Base-by-base conservation (phyloP, 2,888 invertebrate species). In the Melieria omissa region DNA sequence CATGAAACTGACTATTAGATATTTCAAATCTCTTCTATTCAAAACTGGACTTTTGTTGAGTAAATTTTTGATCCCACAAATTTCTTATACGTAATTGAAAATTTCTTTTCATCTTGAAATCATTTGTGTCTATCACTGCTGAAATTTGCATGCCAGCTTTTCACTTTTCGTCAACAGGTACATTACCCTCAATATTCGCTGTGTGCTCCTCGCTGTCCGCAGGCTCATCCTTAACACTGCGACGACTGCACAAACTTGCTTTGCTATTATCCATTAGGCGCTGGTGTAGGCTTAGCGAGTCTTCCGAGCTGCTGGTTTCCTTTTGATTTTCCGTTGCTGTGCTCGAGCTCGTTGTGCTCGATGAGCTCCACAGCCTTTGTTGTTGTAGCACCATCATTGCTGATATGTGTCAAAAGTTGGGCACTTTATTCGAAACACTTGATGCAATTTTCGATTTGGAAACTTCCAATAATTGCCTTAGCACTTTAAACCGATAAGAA, bases 301-400 rank as follows among this genome's bases (percentile, higher is more conserved):
- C 29, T 29, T 29, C 29, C 29, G 29, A 29, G 29, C 52, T 67
- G 65, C 71, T 52, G n/a, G 60, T 49, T 60, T 8, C 12, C 61
- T 44, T 49, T 72, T 14, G 75, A 73, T 77, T 82, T 78, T 75
- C 80, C 74, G 29, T 29, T 29, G 29, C 29, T 64, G 74, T 77
- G 63, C 74, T 54, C 45, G 74, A 70, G 60, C 52, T 57, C 67
- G 44, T 68, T 66, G 60, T 58, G 65, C 5, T 29, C 6, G 73
- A 52, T 1, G 77, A 74, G 70, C 80, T 83, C 85, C 84, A 84
- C 57, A 83, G 77, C 70, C 79, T 80, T 75, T 80, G 82, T 78
- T 85, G 83, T 78, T 84, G 84, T 78, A 85, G 77, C 76, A 84
- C 75, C 81, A 82, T 82, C 81, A 82, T 82, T 29, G 29, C 29